Conservation (phyloP, 2,797 vertebrate species). For the Acanthurus leucopareius region DNA sequence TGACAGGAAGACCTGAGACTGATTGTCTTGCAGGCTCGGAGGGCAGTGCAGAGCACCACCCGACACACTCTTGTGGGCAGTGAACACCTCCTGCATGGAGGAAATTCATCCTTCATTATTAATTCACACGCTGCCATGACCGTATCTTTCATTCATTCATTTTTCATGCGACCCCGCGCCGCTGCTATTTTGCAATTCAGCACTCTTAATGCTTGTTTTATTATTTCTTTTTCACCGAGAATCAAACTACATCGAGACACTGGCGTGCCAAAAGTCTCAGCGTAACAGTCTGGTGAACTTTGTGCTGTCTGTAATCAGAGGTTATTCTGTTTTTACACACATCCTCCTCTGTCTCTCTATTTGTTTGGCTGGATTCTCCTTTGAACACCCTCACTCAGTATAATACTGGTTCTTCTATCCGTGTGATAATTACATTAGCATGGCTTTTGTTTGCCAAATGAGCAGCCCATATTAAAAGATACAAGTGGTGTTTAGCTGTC, state of each 20-base stretch:
- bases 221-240: neutral
- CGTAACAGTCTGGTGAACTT: conserved; percentile 27
- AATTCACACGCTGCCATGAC: conserved; percentile 71
- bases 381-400: conserved; percentile 53
- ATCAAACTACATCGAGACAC: conserved; percentile 12
- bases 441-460: conserved; percentile 57
- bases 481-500: conserved; percentile 19
- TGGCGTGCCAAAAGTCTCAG: conserved; percentile 35
- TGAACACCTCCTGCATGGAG: conserved; percentile 38
- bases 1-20: conserved; percentile 21
- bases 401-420: conserved; percentile 29
- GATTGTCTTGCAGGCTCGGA: conserved; percentile 1
- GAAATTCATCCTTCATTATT: conserved; percentile 72
- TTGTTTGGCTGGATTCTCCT: conserved; percentile 41
- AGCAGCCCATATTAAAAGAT: conserved; percentile 63
- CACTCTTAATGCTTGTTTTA: conserved; percentile 26
- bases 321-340: conserved; percentile 19
- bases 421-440: conserved; percentile 67
- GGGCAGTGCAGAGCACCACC: conserved; percentile 25
- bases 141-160: conserved; percentile 65
- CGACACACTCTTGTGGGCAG: conserved; percentile 43
- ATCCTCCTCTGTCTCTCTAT: neutral
- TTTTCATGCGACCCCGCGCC: conserved; percentile 63
- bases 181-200: conserved; percentile 61
- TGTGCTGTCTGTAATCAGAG: conserved; percentile 4